Conservation (phyloP, 1,140 invertebrate genomes). For the Rhizoglyphus robini region DNA sequence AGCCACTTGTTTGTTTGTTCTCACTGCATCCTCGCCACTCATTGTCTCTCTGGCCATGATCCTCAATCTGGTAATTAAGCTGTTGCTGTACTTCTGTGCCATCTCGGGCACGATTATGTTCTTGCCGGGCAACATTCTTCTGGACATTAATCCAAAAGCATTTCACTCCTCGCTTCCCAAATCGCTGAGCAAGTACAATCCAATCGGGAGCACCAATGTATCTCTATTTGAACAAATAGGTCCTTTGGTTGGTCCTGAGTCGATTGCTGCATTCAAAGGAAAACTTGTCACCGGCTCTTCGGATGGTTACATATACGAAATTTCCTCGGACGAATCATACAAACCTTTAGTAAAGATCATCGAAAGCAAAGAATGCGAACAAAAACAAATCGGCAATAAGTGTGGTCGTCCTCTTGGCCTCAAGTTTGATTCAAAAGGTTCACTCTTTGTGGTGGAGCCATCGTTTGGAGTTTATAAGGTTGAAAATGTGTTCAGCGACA, state of each 20-base stretch:
- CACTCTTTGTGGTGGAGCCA: constrained; percentile 56
- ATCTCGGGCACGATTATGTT: background rate
- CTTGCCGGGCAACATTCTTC: background rate
- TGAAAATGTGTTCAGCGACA: constrained; percentile 46
- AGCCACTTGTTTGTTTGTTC: no score
- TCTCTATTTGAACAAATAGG: background rate
- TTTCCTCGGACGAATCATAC: background rate
- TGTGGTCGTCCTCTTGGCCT: constrained; percentile 53
- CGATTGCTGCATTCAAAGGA: background rate
- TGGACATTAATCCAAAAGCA: background rate
- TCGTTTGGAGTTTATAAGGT: constrained; percentile 68
- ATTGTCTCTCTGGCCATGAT: no score
- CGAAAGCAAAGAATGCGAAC: background rate
- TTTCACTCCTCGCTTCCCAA: background rate
- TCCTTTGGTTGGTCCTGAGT: background rate
- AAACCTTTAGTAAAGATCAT: background rate
- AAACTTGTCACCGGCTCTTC: background rate
- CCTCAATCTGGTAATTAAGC: background rate
- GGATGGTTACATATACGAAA: constrained; percentile 16
- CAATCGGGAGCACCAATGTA: background rate
- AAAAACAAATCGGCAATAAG: constrained; percentile 47
- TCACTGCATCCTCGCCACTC: no score
- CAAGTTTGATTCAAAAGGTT: constrained; percentile 53
- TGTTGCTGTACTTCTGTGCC: background rate
- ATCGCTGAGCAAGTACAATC: background rate